Percentiles rank a stretch among this genome's conserved stretches.
These are phyloP conservation scores for Harpegnathos saltator DNA, from an alignment of 1,140 invertebrate species.

Conservation along the genomic window DNA sequence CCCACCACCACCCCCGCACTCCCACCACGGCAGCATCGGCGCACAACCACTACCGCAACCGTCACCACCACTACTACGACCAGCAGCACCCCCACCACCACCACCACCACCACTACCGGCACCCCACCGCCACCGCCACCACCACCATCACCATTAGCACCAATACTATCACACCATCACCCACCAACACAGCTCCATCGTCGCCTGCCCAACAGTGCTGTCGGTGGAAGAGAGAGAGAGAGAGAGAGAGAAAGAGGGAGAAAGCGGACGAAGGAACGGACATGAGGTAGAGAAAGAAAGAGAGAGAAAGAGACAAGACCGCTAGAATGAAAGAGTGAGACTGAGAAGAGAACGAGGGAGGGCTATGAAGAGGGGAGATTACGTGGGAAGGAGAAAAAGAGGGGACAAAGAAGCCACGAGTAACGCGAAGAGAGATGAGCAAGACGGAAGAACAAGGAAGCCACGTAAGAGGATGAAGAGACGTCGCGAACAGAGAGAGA, in stretches of 20 bases:
- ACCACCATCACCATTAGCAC: constrained; percentile 10
- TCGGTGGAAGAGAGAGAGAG: constrained; percentile 24
- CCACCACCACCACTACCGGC: constrained; percentile 26
- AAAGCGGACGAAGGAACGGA: neutral
- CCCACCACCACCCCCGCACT: constrained; percentile 72
- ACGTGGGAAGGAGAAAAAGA: constrained; percentile 29
- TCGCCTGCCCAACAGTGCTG: neutral
- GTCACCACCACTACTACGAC: constrained; percentile 31
- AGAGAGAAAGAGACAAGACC: constrained; percentile 9
- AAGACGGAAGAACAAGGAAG: constrained; percentile 39
- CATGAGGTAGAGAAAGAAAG: too few relatives aligned
- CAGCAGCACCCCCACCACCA: constrained; percentile 23
- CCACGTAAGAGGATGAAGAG: constrained; percentile 8
- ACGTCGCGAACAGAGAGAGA: neutral
- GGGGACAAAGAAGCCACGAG: constrained; percentile 56
- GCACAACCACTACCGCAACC: constrained; percentile 22
- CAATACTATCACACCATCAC: constrained; percentile 4
- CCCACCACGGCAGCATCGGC: constrained; percentile 60
- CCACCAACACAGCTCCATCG: constrained; percentile 59
- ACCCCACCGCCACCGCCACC: neutral
- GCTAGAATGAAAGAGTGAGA: constrained; percentile 7
- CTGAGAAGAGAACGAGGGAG: neutral
- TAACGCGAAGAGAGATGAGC: constrained; percentile 26
- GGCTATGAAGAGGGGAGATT: neutral
- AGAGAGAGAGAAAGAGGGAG: constrained; percentile 16